Evolutionary conservation across 1,140 invertebrate genomes (phyloP).

Genomic region (Drosophila teissieri): DNA sequence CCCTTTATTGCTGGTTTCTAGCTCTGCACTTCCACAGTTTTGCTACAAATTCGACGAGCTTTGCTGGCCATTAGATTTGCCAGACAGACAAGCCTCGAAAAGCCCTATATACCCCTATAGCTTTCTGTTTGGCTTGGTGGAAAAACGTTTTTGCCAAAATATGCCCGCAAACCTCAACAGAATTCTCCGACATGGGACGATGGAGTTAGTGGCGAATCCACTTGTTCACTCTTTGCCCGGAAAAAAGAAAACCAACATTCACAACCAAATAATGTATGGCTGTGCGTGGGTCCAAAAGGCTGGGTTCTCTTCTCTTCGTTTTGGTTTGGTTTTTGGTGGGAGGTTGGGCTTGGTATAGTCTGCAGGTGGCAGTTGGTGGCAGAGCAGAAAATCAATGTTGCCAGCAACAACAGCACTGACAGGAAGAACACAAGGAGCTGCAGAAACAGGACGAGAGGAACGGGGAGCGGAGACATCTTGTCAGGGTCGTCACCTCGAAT

Average conservation of each 20-base stretch:
- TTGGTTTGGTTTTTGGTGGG: conserved; percentile 9
- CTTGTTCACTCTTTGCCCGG: conserved; percentile 42
- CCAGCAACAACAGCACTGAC: conserved; percentile 42
- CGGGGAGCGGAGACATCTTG: conserved; percentile 49
- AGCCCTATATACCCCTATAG: conserved; percentile 32
- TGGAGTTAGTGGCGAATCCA: conserved; percentile 40
- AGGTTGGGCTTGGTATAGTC: conserved; percentile 8
- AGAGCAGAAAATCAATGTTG: conserved; percentile 73
- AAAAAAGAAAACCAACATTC: conserved; percentile 37
- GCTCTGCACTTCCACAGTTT: no score
- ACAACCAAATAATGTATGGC: conserved; percentile 66
- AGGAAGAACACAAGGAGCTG: not conserved
- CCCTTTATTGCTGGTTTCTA: no score
- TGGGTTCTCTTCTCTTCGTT: not conserved
- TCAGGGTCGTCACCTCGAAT: conserved; percentile 64
- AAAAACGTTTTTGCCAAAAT: conserved; percentile 77
- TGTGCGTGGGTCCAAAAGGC: conserved; percentile 28
- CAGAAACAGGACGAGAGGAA: not conserved
- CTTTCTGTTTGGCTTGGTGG: conserved; percentile 25
- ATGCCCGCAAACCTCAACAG: conserved; percentile 80
- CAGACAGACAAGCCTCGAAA: conserved; percentile 4
- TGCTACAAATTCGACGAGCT: conserved; percentile 20
- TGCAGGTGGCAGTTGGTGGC: conserved; percentile 71
- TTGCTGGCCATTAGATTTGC: conserved; percentile 1
- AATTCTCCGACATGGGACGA: conserved; percentile 44